Base-by-base conservation (phyloP, 1,140 invertebrate genomes). In the Calephelis nemesis region DNA sequence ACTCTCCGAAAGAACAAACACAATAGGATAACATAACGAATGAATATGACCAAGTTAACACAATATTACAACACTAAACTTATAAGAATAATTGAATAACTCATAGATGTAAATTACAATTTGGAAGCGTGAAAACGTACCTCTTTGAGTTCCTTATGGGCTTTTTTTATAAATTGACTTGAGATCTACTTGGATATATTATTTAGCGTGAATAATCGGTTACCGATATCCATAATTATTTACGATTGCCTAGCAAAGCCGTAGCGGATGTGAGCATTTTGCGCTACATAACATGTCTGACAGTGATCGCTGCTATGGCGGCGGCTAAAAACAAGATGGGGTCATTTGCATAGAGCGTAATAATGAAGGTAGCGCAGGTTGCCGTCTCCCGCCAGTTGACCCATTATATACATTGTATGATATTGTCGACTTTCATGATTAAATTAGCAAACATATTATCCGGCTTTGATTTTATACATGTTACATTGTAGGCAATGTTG, bases 201-300 rank as follows among this genome's bases (percentile, higher is more conserved):
- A 73, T 73, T 75, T 71, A 69, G 74, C 73, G 68, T 74, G 73
- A 70, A 74, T 76, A 74, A 79, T 76, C 75, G 78, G 82, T 83
- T 84, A 87, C 82, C 83, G 72, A 82, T 85, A 84, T 84, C 80
- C 62, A 81, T 88, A 88, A 91, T 91, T 87, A 87, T 90, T 87
- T 83, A 86, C 85, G 85, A 87, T 88, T 85, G 80, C 73, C 30
- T 63, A 64, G 74, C 73, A 76, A 82, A 83, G 80, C 82, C 79
- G 73, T 83, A 76, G 82, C 88, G 88, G 88, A 91, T 90, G 83
- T 74, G 76, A 85, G 87, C 79, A 77, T 81, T 91, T 90, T 86
- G 85, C 83, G 82, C 84, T 79, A 79, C 77, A 79, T 83, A 84
- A 86, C 86, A 84, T 83, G 76, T 58, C 73, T 78, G 82, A 84